Percentiles rank a stretch among this genome's conserved stretches.
Evolutionary conservation across 2,113 vertebrate species (phyloP).

Genomic region (Thomomys bottae): DNA sequence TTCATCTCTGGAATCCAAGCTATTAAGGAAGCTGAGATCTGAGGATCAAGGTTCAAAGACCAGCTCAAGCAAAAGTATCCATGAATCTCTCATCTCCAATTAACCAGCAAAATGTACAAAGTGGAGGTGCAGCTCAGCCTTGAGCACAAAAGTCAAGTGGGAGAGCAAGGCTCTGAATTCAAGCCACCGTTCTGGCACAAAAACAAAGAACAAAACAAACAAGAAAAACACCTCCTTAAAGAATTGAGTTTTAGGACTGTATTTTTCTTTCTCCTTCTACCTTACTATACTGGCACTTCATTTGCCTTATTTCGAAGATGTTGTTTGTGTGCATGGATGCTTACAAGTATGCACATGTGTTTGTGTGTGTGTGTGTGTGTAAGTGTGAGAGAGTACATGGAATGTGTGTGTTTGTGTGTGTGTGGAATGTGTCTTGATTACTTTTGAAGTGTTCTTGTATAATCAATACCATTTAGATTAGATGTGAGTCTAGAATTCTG

Average conservation of each 20-base stretch:
- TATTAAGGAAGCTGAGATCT: no score
- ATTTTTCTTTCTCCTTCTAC: neutral
- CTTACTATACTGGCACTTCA: neutral
- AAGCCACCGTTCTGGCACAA: no score
- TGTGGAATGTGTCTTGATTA: neutral
- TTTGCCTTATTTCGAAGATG: neutral
- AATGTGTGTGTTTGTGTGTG: neutral
- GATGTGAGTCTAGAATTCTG: neutral
- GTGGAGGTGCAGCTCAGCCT: no score
- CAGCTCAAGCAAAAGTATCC: no score
- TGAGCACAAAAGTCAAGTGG: no score
- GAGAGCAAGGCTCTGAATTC: no score
- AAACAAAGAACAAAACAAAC: no score
- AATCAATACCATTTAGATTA: conserved; percentile 26
- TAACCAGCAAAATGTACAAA: no score
- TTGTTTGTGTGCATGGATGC: neutral
- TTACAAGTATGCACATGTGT: neutral
- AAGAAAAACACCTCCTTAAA: neutral
- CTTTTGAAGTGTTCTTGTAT: neutral
- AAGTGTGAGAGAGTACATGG: neutral
- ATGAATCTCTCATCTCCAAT: no score
- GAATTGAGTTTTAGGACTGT: neutral
- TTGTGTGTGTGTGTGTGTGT: neutral
- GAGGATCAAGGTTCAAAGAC: no score
- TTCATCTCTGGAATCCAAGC: no score